Base-by-base conservation (phyloP, 2,113 vertebrate genomes). In the Baryphthengus martii region DNA sequence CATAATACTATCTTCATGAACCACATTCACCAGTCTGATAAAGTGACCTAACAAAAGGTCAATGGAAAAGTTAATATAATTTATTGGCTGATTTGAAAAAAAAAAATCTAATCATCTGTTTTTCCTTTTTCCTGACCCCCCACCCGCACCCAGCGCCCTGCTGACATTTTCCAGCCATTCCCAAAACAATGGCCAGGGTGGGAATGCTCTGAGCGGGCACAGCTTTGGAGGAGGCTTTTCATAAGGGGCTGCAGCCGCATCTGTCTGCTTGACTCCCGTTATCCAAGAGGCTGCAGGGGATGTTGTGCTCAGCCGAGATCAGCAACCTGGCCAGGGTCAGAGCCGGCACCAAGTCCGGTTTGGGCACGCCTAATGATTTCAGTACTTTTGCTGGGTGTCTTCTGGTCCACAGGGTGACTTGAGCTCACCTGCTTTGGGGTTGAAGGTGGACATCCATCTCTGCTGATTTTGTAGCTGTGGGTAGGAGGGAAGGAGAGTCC, bases 61-160 rank as follows among this genome's bases (percentile, higher is more conserved):
- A 95, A 44, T 96, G 94, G 96, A 96, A 96, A 96, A 97, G 90
- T 91, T 96, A 96, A 91, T 96, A 82, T 94, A 96, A 96, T 95
- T 97, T 96, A 96, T 95, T 95, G 93, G 93, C 75, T 91, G 78
- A 85, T 93, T 95, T 26, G 4, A 58, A 91, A 96, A 94, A 94
- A 93, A 95, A 94, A 94, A 96, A 95, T 80, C 95, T 97, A 96
- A 97, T 97, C 91, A 88, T 96, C 85, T 76, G 45, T 79, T 95
- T 94, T 97, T 96, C 96, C 96, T 97, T 96, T 97, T 97, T 96
- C 93, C 93, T 94, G 95, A 84, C 78, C 85, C 84, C 81, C 79
- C 80, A 94, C 96, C 93, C 81, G 74, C 91, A 96, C 94, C 91
- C 91, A 94, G 85, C 3, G 87, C 94, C 95, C 96, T 95, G 93